Evolutionary conservation across 2,888 invertebrate species (phyloP).

Genomic region (Amphipyra berbera): DNA sequence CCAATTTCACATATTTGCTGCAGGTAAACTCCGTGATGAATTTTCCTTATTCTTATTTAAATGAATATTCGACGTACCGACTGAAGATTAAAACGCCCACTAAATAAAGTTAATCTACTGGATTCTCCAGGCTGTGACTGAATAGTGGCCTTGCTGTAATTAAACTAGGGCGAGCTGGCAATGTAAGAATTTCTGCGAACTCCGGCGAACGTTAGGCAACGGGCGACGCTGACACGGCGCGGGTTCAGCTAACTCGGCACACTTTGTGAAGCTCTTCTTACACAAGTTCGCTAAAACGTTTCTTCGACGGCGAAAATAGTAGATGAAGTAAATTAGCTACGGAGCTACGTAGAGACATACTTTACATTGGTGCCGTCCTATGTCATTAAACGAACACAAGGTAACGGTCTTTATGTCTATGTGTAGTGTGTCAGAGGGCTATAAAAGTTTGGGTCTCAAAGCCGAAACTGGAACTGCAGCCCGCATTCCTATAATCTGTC

Average conservation of each 20-base stretch:
- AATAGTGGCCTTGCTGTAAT: constrained; percentile 50
- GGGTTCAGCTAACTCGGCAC: constrained; percentile 22
- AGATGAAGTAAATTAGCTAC: constrained; percentile 9
- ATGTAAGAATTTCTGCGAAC: constrained; percentile 54
- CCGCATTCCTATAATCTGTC: not conserved
- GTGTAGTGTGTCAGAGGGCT: too few relatives aligned
- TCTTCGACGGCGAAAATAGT: constrained; percentile 8
- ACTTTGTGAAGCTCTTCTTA: constrained; percentile 19
- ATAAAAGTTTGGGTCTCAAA: too few relatives aligned
- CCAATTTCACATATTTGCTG: not conserved
- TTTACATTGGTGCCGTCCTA: too few relatives aligned
- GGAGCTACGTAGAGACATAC: not conserved
- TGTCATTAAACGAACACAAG: too few relatives aligned
- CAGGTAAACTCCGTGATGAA: constrained; percentile 1
- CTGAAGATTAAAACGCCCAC: constrained; percentile 3
- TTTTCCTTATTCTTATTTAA: not conserved
- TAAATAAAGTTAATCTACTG: constrained; percentile 37
- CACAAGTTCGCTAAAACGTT: constrained; percentile 20
- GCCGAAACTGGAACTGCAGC: not conserved
- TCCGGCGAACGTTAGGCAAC: constrained; percentile 30
- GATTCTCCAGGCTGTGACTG: constrained; percentile 29
- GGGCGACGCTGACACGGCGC: constrained; percentile 22
- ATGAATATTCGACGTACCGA: not conserved
- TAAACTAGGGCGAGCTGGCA: constrained; percentile 47
- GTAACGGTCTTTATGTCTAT: too few relatives aligned